phyloP scores from a whole-genome alignment of 1,140 invertebrate species.

The Ceratoteleas bidentatus region DNA sequence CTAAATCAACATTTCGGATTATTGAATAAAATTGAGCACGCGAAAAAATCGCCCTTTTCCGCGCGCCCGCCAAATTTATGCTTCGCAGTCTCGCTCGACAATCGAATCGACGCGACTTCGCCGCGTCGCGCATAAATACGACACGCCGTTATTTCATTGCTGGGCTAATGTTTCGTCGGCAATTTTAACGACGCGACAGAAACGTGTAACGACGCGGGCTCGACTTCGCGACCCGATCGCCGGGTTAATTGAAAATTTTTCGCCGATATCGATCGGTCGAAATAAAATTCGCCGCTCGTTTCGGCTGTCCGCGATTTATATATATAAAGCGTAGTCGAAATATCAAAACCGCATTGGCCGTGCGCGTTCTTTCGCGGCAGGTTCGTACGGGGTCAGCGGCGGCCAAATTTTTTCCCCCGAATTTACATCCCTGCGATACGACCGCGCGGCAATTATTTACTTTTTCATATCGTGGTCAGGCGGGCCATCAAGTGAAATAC shows the following conservation, averaged over 20 bases:
- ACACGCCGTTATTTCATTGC: background rate
- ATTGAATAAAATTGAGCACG: conserved; percentile 38
- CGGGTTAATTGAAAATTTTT: conserved; percentile 26
- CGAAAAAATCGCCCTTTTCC: conserved; percentile 9
- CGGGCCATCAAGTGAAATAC: too few relatives aligned
- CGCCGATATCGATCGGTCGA: conserved; percentile 23
- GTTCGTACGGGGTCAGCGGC: conserved; percentile 25
- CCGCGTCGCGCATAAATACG: background rate
- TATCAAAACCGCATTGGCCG: conserved; percentile 38
- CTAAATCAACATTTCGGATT: conserved; percentile 31
- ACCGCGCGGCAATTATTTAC: too few relatives aligned
- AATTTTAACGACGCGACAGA: too few relatives aligned
- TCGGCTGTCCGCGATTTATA: conserved; percentile 28
- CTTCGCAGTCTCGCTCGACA: conserved; percentile 9
- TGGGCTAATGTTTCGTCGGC: too few relatives aligned
- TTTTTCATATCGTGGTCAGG: too few relatives aligned
- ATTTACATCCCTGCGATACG: conserved; percentile 21
- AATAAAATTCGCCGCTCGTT: conserved; percentile 38
- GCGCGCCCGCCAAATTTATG: conserved; percentile 21
- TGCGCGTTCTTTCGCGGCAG: conserved; percentile 15
- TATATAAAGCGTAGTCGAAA: conserved; percentile 39
- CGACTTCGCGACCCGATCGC: conserved; percentile 14
- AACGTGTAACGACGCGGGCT: conserved; percentile 24
- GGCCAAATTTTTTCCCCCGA: conserved; percentile 23
- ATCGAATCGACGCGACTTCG: conserved; percentile 19